phyloP scores from a whole-genome alignment of 2,113 vertebrate species.

The Mustela nigripes region DNA sequence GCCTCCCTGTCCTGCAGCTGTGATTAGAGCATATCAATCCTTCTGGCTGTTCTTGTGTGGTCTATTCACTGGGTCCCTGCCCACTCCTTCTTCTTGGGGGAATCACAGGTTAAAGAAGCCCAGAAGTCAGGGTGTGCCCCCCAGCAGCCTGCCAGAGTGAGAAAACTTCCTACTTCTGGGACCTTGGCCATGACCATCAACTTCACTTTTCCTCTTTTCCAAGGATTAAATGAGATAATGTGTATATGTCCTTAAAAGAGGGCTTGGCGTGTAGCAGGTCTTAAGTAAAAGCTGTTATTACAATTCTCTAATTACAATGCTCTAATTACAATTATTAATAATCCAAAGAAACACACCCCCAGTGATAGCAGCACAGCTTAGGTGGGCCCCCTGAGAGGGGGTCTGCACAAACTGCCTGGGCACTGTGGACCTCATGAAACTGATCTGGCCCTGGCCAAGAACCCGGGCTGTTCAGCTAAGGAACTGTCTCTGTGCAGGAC shows the following conservation, averaged over 20 bases:
- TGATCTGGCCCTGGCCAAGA: not conserved
- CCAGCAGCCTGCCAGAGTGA: not conserved
- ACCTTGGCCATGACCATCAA: not conserved
- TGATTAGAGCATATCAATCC: not conserved
- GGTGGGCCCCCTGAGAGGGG: not conserved
- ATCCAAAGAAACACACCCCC: not conserved
- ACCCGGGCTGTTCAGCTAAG: not conserved
- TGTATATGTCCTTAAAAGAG: not conserved
- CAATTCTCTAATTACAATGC: not conserved
- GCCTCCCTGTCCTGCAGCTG: not conserved
- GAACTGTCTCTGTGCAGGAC: not conserved
- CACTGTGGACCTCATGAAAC: not conserved
- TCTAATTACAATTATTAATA: not conserved
- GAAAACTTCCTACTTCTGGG: not conserved
- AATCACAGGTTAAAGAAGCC: not conserved
- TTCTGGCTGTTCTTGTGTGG: not conserved
- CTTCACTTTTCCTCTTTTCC: not conserved
- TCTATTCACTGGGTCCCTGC: not conserved
- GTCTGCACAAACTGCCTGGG: not conserved
- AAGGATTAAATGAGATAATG: not conserved
- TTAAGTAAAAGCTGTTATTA: not conserved
- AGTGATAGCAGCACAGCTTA: not conserved
- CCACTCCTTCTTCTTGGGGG: not conserved
- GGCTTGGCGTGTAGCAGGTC: not conserved
- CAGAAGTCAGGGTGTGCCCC: not conserved